Conservation (phyloP, 92 coral and sea anemone species). For the Porites lobata region DNA sequence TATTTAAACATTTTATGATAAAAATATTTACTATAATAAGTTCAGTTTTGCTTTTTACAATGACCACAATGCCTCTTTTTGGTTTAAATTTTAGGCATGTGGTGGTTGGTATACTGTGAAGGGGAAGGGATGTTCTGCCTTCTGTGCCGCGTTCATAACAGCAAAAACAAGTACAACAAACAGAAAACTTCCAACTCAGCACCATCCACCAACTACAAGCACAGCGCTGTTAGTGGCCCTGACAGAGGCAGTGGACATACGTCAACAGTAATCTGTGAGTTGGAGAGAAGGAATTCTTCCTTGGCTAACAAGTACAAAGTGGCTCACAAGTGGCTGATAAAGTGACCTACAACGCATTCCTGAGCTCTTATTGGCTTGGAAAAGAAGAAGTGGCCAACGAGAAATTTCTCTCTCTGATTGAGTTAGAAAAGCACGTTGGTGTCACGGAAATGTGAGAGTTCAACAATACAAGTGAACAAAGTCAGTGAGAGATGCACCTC, state of each 20-base stretch:
- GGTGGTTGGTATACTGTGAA: slow-evolving; percentile 34
- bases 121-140: slow-evolving; percentile 42
- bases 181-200: slow-evolving; percentile 30
- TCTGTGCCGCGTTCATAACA: slow-evolving; percentile 40
- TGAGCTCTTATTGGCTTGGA: slow-evolving; percentile 39
- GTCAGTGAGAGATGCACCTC: slow-evolving; percentile 31
- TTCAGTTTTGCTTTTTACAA: slow-evolving; percentile 17
- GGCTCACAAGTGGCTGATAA: slow-evolving; percentile 33
- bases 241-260: slow-evolving; percentile 21
- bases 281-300: slow-evolving; percentile 33
- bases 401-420: slow-evolving; percentile 31
- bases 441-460: slow-evolving; percentile 17
- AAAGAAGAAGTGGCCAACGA: slow-evolving; percentile 34
- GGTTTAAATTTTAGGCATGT: slow-evolving; percentile 20
- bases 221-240: slow-evolving; percentile 26
- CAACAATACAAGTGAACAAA: slow-evolving; percentile 30
- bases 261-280: slow-evolving; percentile 20
- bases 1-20: slow-evolving; percentile 20
- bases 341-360: slow-evolving; percentile 22
- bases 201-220: slow-evolving; percentile 45
- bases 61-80: slow-evolving; percentile 13
- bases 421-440: slow-evolving; percentile 30
- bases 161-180: slow-evolving; percentile 35
- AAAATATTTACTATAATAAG: slow-evolving; percentile 27
- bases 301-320: slow-evolving; percentile 20